Evolutionary conservation across 2,113 vertebrate genomes (phyloP).

Genomic region (Dromas ardeola): DNA sequence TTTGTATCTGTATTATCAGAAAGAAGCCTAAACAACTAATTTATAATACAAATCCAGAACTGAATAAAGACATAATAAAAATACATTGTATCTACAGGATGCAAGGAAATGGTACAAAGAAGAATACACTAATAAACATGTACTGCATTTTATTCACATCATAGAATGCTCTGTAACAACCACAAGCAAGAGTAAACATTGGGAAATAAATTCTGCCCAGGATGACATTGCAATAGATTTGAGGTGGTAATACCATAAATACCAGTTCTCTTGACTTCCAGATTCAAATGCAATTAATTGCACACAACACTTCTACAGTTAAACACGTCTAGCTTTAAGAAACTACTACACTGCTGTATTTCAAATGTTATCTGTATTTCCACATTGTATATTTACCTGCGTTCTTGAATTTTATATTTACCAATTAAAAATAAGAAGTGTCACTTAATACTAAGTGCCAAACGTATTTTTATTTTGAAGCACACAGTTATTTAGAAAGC

Average conservation of each 20-base stretch:
- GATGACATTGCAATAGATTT: background rate
- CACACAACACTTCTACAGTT: background rate
- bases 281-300: background rate
- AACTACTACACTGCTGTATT: constrained; percentile 28
- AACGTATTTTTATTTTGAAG: constrained; percentile 19
- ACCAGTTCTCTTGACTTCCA: background rate
- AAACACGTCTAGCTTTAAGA: constrained; percentile 7
- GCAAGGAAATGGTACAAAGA: background rate
- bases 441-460: background rate
- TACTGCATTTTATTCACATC: background rate
- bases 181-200: background rate
- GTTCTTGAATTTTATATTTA: constrained; percentile 7
- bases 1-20: background rate
- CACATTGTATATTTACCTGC: background rate
- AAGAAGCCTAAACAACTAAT: background rate
- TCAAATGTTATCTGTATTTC: constrained; percentile 19
- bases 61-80: background rate
- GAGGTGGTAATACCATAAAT: background rate
- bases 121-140: background rate
- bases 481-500: background rate
- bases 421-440: background rate
- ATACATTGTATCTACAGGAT: background rate
- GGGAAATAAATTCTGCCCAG: background rate
- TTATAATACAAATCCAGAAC: background rate
- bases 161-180: background rate